Percentiles rank a stretch among this genome's conserved stretches.
phyloP scores from a whole-genome alignment of 2,797 vertebrate species.

The Enteromius radiatus region DNA sequence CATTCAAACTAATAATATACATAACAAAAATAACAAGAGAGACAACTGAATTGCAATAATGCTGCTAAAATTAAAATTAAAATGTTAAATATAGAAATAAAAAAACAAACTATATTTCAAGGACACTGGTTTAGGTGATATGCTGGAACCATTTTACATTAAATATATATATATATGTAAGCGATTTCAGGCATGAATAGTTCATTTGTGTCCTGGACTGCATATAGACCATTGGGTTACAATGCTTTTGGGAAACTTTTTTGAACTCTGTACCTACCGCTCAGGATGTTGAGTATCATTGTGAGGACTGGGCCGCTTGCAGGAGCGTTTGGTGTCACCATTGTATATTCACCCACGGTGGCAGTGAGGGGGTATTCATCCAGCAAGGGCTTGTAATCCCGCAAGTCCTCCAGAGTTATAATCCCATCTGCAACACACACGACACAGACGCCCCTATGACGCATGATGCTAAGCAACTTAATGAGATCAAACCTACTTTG shows the following conservation, averaged over 20 bases:
- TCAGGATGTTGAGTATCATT: conserved; percentile 92
- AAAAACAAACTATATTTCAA: neutral
- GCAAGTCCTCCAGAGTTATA: conserved; percentile 87
- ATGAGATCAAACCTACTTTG: conserved; percentile 12
- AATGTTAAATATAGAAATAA: neutral
- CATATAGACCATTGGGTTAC: neutral
- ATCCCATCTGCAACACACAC: conserved; percentile 83
- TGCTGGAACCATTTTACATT: neutral
- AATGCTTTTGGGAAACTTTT: neutral
- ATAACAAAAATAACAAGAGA: neutral
- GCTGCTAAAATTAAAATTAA: neutral
- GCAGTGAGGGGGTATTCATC: conserved; percentile 80
- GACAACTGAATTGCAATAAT: neutral
- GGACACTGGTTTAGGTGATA: neutral
- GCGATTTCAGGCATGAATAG: neutral
- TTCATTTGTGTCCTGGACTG: too few species aligned
- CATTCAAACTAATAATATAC: neutral
- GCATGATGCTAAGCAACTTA: neutral
- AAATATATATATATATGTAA: too few species aligned
- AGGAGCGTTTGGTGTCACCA: conserved; percentile 85
- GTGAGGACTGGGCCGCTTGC: conserved; percentile 90
- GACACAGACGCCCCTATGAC: neutral
- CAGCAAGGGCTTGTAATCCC: conserved; percentile 79
- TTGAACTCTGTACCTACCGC: conserved; percentile 77
- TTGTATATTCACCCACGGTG: conserved; percentile 79